Evolutionary conservation across 92 coral and sea anemone genomes (phyloP).

Genomic region (Epizoanthus rinbou): DNA sequence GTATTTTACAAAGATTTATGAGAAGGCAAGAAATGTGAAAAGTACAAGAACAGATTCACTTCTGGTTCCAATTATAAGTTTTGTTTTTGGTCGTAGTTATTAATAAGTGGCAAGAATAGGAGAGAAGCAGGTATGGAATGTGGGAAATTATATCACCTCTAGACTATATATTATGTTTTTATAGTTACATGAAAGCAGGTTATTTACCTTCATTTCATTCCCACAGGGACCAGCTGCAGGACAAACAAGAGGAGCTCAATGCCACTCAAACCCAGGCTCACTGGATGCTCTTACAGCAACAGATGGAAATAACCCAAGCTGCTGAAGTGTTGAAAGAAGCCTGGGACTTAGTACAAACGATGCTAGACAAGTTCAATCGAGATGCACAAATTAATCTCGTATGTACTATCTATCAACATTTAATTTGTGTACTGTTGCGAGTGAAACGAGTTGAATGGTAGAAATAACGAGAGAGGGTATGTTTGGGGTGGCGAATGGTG

Average conservation of each 20-base stretch:
- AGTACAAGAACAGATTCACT: too few relatives aligned
- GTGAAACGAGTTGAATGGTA: too few relatives aligned
- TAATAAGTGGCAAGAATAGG: too few relatives aligned
- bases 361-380: constrained; percentile 64
- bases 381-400: constrained; percentile 35
- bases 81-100: too few relatives aligned
- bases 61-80: too few relatives aligned
- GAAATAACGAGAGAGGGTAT: too few relatives aligned
- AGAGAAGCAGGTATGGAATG: too few relatives aligned
- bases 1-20: too few relatives aligned
- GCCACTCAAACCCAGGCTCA: constrained; percentile 98
- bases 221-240: constrained; percentile 74
- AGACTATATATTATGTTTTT: too few relatives aligned
- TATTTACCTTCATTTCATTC: not conserved
- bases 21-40: too few relatives aligned
- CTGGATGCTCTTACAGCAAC: constrained; percentile 87
- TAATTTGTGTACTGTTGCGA: not conserved
- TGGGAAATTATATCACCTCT: too few relatives aligned
- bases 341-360: constrained; percentile 66
- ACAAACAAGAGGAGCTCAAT: constrained; percentile 92
- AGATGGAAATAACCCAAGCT: constrained; percentile 78
- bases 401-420: not conserved
- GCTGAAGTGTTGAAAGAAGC: constrained; percentile 70
- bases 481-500: too few relatives aligned
- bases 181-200: not conserved